Percentiles rank a stretch among this genome's conserved stretches.
Conservation (phyloP, 2,113 vertebrate genomes). For the Neogale vison region DNA sequence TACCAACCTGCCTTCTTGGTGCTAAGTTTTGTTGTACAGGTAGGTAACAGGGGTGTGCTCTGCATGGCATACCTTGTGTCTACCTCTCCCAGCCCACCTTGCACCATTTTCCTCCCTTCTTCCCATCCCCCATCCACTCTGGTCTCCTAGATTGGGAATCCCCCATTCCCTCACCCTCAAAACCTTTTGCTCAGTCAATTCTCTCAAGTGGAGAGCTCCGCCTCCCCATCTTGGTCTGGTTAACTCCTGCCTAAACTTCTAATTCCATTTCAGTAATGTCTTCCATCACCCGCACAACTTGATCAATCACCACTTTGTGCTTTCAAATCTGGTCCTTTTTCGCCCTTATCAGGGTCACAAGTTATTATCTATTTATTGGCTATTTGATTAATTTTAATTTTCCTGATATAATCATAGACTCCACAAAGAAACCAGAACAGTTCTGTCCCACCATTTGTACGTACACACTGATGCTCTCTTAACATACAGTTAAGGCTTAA, state of each 20-base stretch:
- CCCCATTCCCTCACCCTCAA: not conserved
- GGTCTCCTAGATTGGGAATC: not conserved
- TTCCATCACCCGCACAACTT: not conserved
- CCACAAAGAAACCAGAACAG: not conserved
- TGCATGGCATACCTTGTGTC: not conserved
- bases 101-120: no score
- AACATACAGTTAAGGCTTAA: not conserved
- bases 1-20: not conserved
- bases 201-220: not conserved
- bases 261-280: not conserved
- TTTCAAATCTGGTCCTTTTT: not conserved
- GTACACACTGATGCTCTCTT: not conserved
- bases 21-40: not conserved
- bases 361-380: not conserved
- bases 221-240: not conserved
- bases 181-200: fast-evolving
- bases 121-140: not conserved
- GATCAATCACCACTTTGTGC: fast-evolving
- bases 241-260: not conserved
- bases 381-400: not conserved
- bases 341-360: not conserved
- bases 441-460: not conserved
- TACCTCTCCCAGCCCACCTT: not conserved
- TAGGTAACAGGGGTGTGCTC: not conserved
- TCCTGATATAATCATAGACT: not conserved